A percentile compares a stretch with the other conserved stretches of the same genome.
These are phyloP conservation scores for Aplocera efformata DNA, from an alignment of 2,888 invertebrate genomes.

Conservation along the genomic window DNA sequence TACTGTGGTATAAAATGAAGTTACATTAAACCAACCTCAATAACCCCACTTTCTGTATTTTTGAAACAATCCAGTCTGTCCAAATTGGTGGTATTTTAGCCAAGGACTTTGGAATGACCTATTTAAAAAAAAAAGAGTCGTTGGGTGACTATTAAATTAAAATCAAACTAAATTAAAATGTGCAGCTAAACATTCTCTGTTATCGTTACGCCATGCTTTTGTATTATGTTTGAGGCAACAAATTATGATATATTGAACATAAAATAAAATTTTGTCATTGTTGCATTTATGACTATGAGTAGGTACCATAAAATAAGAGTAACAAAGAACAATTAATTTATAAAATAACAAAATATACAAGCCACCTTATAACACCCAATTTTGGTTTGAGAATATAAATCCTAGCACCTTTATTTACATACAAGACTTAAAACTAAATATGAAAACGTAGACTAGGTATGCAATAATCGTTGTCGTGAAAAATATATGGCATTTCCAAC, in stretches of 20 bases:
- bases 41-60: too few relatives aligned
- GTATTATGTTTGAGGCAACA: too few relatives aligned
- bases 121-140: background rate
- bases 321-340: too few relatives aligned
- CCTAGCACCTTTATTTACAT: constrained; percentile 57
- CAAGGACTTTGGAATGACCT: too few relatives aligned
- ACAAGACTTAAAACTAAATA: constrained; percentile 39
- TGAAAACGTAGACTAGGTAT: constrained; percentile 56
- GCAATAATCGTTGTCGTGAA: constrained; percentile 55
- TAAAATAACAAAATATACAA: constrained; percentile 6
- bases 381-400: constrained; percentile 40
- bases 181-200: too few relatives aligned
- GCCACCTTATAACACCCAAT: constrained; percentile 11
- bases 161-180: too few relatives aligned
- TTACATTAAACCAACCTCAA: too few relatives aligned
- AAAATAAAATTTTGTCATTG: constrained; percentile 8
- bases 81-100: too few relatives aligned
- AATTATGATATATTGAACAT: background rate
- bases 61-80: too few relatives aligned
- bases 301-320: background rate
- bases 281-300: constrained; percentile 7
- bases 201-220: too few relatives aligned
- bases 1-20: too few relatives aligned
- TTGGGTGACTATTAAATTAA: too few relatives aligned
- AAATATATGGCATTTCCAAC: constrained; percentile 44